phyloP scores from a whole-genome alignment of 2,113 vertebrate species.

The Oncorhynchus keta region DNA sequence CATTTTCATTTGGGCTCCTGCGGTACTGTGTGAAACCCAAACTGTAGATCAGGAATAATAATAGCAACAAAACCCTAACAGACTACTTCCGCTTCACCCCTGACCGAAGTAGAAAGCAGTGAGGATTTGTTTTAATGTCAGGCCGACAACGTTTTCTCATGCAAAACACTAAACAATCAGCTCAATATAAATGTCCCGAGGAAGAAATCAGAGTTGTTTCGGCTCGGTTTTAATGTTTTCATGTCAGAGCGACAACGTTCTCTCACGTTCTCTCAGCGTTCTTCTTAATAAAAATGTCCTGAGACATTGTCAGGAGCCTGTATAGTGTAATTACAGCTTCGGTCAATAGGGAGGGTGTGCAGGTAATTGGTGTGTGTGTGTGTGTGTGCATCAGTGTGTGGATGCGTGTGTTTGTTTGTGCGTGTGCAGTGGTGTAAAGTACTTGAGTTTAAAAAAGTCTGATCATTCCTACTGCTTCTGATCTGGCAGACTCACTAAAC shows the following conservation, averaged over 20 bases:
- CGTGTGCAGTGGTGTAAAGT: background rate
- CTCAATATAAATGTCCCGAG: constrained; percentile 22
- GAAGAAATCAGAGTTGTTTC: constrained; percentile 60
- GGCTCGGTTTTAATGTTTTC: constrained; percentile 38
- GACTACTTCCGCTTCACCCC: constrained; percentile 56
- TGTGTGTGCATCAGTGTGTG: too few species aligned
- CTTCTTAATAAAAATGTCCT: background rate
- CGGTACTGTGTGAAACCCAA: constrained; percentile 36
- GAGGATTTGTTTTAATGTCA: constrained; percentile 68
- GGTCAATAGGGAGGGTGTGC: background rate
- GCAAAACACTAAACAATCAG: constrained; percentile 40
- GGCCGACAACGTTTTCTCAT: constrained; percentile 24
- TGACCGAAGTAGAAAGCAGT: constrained; percentile 63
- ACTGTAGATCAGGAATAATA: constrained; percentile 58
- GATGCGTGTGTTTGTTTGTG: background rate
- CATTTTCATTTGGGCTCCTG: constrained; percentile 30
- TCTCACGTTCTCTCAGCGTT: constrained; percentile 21
- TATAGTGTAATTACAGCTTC: background rate
- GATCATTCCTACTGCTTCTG: too few species aligned
- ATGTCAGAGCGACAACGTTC: constrained; percentile 40
- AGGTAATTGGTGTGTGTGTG: background rate
- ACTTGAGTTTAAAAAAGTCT: too few species aligned
- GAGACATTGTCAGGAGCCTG: background rate
- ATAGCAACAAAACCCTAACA: constrained; percentile 62
- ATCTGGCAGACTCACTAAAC: too few species aligned